A percentile compares a stretch with the other conserved stretches of the same genome.
These are phyloP conservation scores for Procambarus virginalis DNA, from an alignment of 1,140 invertebrate species.

Conservation along the genomic window DNA sequence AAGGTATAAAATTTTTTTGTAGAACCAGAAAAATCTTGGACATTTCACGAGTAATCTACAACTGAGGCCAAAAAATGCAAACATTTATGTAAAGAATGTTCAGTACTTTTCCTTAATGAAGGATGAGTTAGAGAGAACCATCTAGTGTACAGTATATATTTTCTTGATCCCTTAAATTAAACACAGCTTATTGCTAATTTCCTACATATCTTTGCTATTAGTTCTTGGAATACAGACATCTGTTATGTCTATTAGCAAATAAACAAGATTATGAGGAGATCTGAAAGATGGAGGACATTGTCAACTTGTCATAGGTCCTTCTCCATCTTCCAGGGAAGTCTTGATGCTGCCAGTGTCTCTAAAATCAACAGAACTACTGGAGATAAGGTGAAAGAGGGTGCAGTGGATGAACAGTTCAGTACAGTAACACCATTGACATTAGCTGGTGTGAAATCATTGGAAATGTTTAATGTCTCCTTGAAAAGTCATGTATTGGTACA, in stretches of 20 bases:
- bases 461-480: background rate
- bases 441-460: background rate
- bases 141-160: too few species aligned
- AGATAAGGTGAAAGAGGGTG: background rate
- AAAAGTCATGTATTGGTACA: background rate
- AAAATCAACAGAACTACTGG: background rate
- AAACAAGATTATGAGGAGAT: background rate
- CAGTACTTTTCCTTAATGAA: too few species aligned
- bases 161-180: too few species aligned
- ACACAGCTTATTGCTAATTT: too few species aligned
- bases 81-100: too few species aligned
- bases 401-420: background rate
- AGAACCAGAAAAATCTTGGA: too few species aligned
- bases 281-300: constrained; percentile 31
- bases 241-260: background rate
- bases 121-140: too few species aligned
- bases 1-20: too few species aligned
- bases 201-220: too few species aligned
- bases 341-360: background rate
- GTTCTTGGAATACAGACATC: too few species aligned
- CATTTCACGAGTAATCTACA: too few species aligned
- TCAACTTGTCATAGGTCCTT: constrained; percentile 2
- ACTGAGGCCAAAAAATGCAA: too few species aligned
- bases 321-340: constrained; percentile 11
- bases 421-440: background rate